phyloP scores from a whole-genome alignment of 2,113 vertebrate species.

The Thinocorus orbignyianus region DNA sequence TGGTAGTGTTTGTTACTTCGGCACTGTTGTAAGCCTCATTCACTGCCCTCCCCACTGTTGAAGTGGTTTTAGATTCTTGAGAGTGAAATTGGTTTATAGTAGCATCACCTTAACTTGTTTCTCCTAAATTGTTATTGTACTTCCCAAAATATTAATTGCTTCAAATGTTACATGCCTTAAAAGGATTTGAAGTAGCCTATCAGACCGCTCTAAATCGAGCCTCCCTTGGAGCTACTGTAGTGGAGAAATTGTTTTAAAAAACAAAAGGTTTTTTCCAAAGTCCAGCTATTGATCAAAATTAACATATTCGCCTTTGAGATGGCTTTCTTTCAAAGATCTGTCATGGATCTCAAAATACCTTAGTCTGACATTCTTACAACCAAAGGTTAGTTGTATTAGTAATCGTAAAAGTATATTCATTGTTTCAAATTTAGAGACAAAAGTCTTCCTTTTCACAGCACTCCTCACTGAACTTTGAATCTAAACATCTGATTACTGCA shows the following conservation, averaged over 20 bases:
- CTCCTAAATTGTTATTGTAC: neutral
- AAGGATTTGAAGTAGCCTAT: neutral
- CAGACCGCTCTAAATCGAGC: neutral
- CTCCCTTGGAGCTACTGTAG: neutral
- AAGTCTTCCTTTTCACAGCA: neutral
- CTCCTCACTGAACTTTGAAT: neutral
- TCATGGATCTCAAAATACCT: neutral
- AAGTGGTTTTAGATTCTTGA: neutral
- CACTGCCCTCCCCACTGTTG: neutral
- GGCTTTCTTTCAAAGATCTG: neutral
- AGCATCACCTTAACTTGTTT: neutral
- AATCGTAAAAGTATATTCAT: neutral
- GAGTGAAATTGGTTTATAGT: neutral
- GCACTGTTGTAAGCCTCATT: neutral
- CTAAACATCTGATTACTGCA: neutral
- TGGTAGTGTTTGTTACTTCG: neutral
- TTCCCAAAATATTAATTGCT: neutral
- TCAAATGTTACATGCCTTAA: neutral
- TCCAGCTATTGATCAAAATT: neutral
- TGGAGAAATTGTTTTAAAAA: neutral
- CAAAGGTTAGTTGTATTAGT: neutral
- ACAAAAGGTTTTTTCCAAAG: neutral
- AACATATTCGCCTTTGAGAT: neutral
- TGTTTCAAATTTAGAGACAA: neutral
- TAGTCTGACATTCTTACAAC: neutral